phyloP scores from a whole-genome alignment of 2,888 invertebrate species.

The Leucozona laternaria region DNA sequence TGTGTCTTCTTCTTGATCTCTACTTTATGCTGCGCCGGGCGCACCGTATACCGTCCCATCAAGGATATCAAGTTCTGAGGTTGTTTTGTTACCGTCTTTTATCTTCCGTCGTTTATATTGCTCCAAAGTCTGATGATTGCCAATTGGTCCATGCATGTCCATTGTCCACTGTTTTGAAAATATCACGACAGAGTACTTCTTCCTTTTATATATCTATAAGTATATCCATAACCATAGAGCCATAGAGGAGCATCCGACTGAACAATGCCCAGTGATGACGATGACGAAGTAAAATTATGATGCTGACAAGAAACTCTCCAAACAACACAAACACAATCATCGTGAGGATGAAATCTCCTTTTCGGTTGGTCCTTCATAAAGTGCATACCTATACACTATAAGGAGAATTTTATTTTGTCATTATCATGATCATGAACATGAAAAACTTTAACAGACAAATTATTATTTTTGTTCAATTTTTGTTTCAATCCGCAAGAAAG shows the following conservation, averaged over 20 bases:
- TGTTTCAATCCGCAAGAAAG: too few relatives aligned
- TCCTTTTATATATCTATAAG: too few relatives aligned
- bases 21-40: background rate
- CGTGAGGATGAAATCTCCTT: background rate
- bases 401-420: background rate
- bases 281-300: conserved; percentile 2
- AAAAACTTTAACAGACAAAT: too few relatives aligned
- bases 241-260: background rate
- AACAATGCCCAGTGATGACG: conserved; percentile 3
- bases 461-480: too few relatives aligned
- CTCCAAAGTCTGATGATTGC: conserved; percentile 18
- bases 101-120: background rate
- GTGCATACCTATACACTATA: background rate
- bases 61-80: conserved; percentile 47
- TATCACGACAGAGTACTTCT: conserved; percentile 1
- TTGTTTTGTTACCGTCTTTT: conserved; percentile 20
- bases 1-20: conserved; percentile 9
- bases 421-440: too few relatives aligned
- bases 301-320: background rate
- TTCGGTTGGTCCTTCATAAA: background rate
- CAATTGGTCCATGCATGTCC: conserved; percentile 17
- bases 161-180: conserved; percentile 2
- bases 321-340: background rate
- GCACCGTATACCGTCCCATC: background rate
- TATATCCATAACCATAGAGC: background rate